Base-by-base conservation (phyloP, 2,888 invertebrate species). In the Pseudococcus viburni region DNA sequence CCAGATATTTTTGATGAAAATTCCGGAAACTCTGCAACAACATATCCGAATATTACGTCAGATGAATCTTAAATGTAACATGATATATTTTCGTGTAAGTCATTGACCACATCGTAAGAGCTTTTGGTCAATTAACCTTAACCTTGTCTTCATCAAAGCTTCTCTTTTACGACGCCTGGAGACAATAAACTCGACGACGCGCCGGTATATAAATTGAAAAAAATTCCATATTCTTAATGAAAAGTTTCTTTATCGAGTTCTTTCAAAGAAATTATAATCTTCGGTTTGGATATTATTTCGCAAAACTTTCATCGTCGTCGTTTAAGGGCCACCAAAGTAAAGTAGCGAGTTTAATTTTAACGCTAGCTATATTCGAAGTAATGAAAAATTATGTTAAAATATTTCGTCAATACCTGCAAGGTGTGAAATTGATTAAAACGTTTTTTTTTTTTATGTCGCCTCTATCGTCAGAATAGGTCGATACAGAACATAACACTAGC, bases 341-440 rank as follows among this genome's bases (percentile, higher is more conserved):
- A 33, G 26, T 33, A 33, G 26, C 68, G 68, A 73, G 68, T 26
- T 73, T 73, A 73, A 73, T 26, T 26, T 26, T 73, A 73, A 73
- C 9, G 11, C 33, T 26, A 22, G 11, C 64, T 4, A 26, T 73
- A 33, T 5, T 26, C 68, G 68, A 73, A n/a, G 68, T 73, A 73
- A 73, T 73, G 68, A 73, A 73, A 73, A 73, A 73, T 73, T 73
- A 73, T 73, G 33, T 33, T 33, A 73, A 73, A 73, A 73, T 73
- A 33, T 73, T 73, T 73, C 26, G 68, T 73, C 68, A 12, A 73
- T 73, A 33, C 68, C 68, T 73, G 0, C 68, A 26, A 73, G 68
- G 68, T 73, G 68, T 73, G 33, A 73, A 73, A 12, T 73, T 73
- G 68, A 73, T 73, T 73, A 73, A 73, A 73, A 73, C 12, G 68